Conservation (phyloP, 2,797 vertebrate genomes). For the Tarsius wallacei region DNA sequence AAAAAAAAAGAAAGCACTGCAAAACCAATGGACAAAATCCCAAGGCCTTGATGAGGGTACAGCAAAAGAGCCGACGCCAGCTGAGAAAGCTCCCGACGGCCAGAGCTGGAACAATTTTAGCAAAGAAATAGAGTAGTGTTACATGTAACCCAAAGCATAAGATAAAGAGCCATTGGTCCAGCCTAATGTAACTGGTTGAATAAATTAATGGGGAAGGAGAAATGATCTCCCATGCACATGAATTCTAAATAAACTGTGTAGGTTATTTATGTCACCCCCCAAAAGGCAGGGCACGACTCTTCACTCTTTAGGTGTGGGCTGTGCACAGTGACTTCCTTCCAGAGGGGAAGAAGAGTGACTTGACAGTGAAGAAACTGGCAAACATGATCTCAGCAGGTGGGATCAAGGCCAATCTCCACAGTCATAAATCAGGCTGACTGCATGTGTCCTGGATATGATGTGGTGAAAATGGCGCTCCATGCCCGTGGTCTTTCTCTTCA, state of each 20-base stretch:
- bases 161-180: background rate
- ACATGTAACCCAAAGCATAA: background rate
- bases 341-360: background rate
- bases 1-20: background rate
- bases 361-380: background rate
- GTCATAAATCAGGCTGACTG: background rate
- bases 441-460: accelerated
- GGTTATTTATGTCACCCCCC: background rate
- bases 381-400: background rate
- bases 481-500: slow-evolving; percentile 33
- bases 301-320: too few relatives aligned
- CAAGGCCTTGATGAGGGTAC: background rate
- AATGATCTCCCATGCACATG: background rate
- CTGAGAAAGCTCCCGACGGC: background rate
- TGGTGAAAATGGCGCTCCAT: accelerated
- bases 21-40: background rate
- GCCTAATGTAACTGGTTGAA: background rate
- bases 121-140: background rate
- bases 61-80: background rate
- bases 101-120: background rate
- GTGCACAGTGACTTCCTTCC: background rate
- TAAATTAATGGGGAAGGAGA: background rate
- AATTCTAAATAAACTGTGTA: background rate
- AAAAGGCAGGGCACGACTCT: background rate
- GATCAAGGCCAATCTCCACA: background rate